A percentile compares a stretch with the other conserved stretches of the same genome.
Evolutionary conservation across 2,113 vertebrate genomes (phyloP).

Genomic region (Aleadryas rufinucha): DNA sequence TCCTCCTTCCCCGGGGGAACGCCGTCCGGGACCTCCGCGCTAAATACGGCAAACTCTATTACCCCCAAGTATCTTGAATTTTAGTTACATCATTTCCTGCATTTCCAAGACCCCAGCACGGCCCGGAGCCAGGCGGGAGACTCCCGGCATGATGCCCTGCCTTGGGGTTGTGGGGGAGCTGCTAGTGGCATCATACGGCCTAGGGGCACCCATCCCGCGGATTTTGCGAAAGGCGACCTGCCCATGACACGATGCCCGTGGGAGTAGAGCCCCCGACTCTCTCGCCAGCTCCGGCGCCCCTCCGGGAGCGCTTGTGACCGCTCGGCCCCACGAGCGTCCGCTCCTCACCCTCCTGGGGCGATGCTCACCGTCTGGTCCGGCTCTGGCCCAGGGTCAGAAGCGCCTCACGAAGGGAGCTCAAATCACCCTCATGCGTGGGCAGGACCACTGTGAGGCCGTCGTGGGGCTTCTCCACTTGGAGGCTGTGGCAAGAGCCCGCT

Average conservation of each 20-base stretch:
- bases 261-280: neutral
- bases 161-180: neutral
- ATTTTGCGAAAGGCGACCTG: neutral
- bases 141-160: neutral
- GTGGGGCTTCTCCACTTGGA: neutral
- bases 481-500: neutral
- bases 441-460: neutral
- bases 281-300: neutral
- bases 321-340: neutral
- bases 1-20: neutral
- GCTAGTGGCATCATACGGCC: neutral
- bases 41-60: neutral
- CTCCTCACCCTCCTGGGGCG: neutral
- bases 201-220: neutral
- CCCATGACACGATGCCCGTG: neutral
- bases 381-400: neutral
- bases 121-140: neutral
- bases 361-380: neutral
- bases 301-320: neutral
- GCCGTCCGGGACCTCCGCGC: neutral
- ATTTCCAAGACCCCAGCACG: neutral
- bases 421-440: neutral
- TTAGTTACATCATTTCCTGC: conserved; percentile 16
- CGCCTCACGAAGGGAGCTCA: neutral
- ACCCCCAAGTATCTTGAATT: neutral